Evolutionary conservation across 2,888 invertebrate species (phyloP), one percentile per base, ranked within the genome.

Genomic region (Fabriciana adippe): DNA sequence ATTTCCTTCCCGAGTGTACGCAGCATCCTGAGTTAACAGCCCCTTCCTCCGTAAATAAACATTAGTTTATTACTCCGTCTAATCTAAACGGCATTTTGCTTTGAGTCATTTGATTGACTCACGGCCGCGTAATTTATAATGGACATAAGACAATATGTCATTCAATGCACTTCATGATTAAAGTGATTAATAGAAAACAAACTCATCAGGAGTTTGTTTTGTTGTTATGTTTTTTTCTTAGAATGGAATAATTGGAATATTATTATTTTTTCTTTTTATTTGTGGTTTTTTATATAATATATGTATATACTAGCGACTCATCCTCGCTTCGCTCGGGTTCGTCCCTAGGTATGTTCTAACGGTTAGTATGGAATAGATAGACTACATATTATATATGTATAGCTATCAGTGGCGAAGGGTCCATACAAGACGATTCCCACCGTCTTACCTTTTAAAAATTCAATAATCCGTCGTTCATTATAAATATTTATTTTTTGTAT

Each of bases 41-140:
- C 78, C 77, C 80, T 74, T 79, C 80, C 79, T 78, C 75, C 72
- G 81, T 89, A 87, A 87, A 90, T 85, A 87, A 85, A 87, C 85
- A 82, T 75, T 74, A 81, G 75, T 82, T 83, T 81, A 84, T 81
- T 78, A 75, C 78, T 74, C 66, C 67, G 73, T 76, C 77, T 83
- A 77, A 85, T 84, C 80, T 82, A 81, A 79, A 82, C 80, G 73
- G 76, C 71, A 71, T 74, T 76, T n/a, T 73, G 78, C 74, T 76
- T 79, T 84, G 84, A 85, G 77, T 83, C 84, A 81, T 74, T 74
- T 70, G 77, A 81, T 79, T 85, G 81, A 85, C 76, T 81, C 82
- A 83, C 79, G 76, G 75, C 73, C 70, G 48, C 64, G 51, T 62
- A 66, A 16, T 50, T 35, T 50, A 41, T 61, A 61, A n/a, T 31